A percentile compares a stretch with the other conserved stretches of the same genome.
Conservation (phyloP, 35 echinoderm and acorn worm species). For the Ptychodera flava region DNA sequence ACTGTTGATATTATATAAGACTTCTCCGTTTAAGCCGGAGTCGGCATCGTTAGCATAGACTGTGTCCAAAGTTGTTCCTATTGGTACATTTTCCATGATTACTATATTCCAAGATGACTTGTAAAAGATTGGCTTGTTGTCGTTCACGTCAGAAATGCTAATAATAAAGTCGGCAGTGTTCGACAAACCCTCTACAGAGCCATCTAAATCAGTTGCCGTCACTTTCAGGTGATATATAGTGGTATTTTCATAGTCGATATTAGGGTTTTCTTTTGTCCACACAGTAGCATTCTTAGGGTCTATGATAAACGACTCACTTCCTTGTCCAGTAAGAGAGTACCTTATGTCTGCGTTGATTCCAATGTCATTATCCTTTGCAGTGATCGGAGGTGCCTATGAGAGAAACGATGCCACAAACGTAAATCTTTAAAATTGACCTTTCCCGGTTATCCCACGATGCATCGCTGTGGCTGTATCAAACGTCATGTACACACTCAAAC, state of each 20-base stretch:
- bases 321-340: constrained; percentile 67
- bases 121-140: constrained; percentile 78
- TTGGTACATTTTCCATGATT: constrained; percentile 35
- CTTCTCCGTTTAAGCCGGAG: constrained; percentile 32
- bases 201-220: constrained; percentile 67
- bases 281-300: constrained; percentile 66
- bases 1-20: constrained; percentile 36
- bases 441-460: no score
- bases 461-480: no score
- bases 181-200: constrained; percentile 33
- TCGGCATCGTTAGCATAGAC: constrained; percentile 69
- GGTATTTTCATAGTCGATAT: constrained; percentile 23
- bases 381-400: neutral
- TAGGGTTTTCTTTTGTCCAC: constrained; percentile 2
- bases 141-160: constrained; percentile 60
- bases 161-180: constrained; percentile 38
- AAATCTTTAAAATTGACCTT: no score
- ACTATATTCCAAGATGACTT: constrained; percentile 16
- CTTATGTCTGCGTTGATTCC: constrained; percentile 76
- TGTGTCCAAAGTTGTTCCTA: constrained; percentile 17
- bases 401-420: no score
- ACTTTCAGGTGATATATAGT: constrained; percentile 58
- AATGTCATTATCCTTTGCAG: constrained; percentile 51
- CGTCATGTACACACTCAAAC: no score
- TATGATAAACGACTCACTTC: constrained; percentile 56